phyloP scores from a whole-genome alignment of 1,140 invertebrate species.

The Heliconius congener region DNA sequence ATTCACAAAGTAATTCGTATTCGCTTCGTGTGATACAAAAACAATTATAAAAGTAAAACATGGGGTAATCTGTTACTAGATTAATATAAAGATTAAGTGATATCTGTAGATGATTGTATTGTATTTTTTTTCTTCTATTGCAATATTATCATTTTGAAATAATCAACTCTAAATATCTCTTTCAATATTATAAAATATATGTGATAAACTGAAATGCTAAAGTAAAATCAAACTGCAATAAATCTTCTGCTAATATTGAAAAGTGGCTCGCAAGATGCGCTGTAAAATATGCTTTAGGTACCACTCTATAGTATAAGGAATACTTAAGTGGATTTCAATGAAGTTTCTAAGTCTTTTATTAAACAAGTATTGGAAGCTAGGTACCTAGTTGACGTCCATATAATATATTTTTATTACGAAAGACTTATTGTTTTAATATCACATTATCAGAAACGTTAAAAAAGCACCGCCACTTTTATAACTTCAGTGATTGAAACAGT shows the following conservation, averaged over 20 bases:
- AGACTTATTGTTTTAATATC: neutral
- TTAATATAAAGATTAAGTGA: too few relatives aligned
- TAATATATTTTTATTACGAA: neutral
- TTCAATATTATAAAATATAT: neutral
- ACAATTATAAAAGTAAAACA: too few relatives aligned
- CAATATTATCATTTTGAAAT: too few relatives aligned
- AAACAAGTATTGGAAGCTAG: neutral
- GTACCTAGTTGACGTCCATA: neutral
- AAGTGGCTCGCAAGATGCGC: conserved; percentile 3
- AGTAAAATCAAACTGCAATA: conserved; percentile 12
- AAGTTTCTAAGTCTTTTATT: conserved; percentile 6
- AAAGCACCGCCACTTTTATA: too few relatives aligned
- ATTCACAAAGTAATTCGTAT: too few relatives aligned
- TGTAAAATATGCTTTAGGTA: conserved; percentile 15
- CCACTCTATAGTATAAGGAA: conserved; percentile 8
- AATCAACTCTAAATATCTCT: too few relatives aligned
- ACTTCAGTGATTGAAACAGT: too few relatives aligned
- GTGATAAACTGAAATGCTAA: conserved; percentile 10
- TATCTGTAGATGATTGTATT: too few relatives aligned
- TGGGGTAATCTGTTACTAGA: too few relatives aligned
- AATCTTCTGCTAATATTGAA: conserved; percentile 12
- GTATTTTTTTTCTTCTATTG: too few relatives aligned
- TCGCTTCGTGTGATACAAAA: too few relatives aligned
- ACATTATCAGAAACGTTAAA: neutral
- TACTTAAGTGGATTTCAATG: conserved; percentile 6